Conservation (phyloP, 2,797 vertebrate species). For the Rhadinocentrus ornatus region DNA sequence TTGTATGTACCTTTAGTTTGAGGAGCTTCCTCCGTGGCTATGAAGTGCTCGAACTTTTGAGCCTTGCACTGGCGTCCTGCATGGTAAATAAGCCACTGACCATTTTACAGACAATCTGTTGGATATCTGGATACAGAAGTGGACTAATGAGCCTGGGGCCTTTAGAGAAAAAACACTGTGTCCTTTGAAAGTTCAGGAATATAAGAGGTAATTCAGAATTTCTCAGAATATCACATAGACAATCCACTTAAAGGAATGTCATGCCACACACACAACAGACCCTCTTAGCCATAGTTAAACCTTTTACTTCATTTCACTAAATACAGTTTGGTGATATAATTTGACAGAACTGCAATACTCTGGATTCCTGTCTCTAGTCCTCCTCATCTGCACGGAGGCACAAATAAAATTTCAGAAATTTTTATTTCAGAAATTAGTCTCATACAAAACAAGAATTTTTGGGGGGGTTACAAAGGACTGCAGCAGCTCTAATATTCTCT, state of each 20-base stretch:
- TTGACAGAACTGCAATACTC: neutral
- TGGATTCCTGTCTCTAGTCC: conserved; percentile 16
- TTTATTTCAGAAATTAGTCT: conserved; percentile 55
- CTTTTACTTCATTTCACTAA: conserved; percentile 7
- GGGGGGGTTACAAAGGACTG: conserved; percentile 22
- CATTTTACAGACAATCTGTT: conserved; percentile 46
- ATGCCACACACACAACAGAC: neutral
- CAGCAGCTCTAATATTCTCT: conserved; percentile 63
- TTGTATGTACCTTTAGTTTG: conserved; percentile 23
- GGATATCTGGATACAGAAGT: conserved; percentile 47
- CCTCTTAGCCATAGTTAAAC: neutral
- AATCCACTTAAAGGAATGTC: neutral
- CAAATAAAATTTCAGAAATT: conserved; percentile 25
- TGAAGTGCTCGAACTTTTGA: conserved; percentile 17
- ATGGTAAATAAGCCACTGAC: conserved; percentile 31
- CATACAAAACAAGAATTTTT: conserved; percentile 64
- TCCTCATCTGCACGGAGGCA: conserved; percentile 20
- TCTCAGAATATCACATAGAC: conserved; percentile 10
- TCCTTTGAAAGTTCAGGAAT: conserved; percentile 25
- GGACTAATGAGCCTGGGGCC: conserved; percentile 55
- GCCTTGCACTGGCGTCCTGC: conserved; percentile 31
- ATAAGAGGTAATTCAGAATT: conserved; percentile 23
- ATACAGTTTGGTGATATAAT: conserved; percentile 2
- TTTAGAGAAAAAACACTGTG: conserved; percentile 15
- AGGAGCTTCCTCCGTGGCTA: conserved; percentile 37